Percentiles rank a stretch among this genome's conserved stretches.
Evolutionary conservation across 2,888 invertebrate genomes (phyloP).

Genomic region (Drosophila tanythrix): DNA sequence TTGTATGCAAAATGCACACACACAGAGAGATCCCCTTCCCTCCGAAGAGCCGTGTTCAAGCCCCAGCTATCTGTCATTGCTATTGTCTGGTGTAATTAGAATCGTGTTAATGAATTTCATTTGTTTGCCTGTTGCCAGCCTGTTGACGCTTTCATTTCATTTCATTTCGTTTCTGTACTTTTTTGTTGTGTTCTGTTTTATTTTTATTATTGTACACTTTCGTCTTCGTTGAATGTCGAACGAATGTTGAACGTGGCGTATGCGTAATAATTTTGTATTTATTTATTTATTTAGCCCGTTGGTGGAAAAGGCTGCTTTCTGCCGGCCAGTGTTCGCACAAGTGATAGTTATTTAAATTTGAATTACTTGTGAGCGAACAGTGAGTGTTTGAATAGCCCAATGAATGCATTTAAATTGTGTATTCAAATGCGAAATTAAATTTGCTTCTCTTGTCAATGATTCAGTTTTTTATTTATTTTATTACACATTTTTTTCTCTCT

Average conservation of each 20-base stretch:
- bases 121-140: slow-evolving; percentile 56
- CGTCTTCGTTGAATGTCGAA: slow-evolving; percentile 34
- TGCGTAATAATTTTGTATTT: slow-evolving; percentile 48
- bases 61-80: slow-evolving; percentile 26
- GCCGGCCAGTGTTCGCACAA: slow-evolving; percentile 35
- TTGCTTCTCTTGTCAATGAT: slow-evolving; percentile 56
- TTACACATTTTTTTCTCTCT: slow-evolving; percentile 9
- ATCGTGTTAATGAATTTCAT: slow-evolving; percentile 81
- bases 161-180: slow-evolving; percentile 16
- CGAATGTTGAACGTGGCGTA: slow-evolving; percentile 25
- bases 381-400: slow-evolving; percentile 50
- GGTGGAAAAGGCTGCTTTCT: slow-evolving; percentile 37
- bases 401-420: slow-evolving; percentile 70
- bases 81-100: slow-evolving; percentile 80
- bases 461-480: slow-evolving; percentile 20
- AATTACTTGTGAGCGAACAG: slow-evolving; percentile 65
- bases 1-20: slow-evolving; percentile 80
- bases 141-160: slow-evolving; percentile 46
- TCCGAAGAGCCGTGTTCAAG: background rate
- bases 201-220: slow-evolving; percentile 47
- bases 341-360: slow-evolving; percentile 78
- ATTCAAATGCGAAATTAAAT: slow-evolving; percentile 79
- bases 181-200: background rate
- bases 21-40: background rate
- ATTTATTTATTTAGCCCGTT: slow-evolving; percentile 39